These are phyloP conservation scores for Allacma fusca DNA, from an alignment of 2,888 invertebrate species.

Conservation along the genomic window DNA sequence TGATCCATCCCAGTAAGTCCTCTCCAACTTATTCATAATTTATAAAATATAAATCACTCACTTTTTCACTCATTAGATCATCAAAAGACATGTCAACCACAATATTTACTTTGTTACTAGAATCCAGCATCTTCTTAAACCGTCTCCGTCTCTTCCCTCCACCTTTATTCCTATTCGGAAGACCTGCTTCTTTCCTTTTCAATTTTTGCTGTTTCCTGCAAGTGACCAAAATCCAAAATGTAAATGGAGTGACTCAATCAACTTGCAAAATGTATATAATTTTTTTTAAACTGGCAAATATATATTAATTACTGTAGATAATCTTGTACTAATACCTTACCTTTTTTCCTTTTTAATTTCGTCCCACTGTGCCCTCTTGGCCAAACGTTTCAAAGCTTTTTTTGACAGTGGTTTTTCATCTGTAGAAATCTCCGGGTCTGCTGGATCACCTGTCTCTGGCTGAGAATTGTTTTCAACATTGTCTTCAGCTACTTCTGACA, in stretches of 20 bases:
- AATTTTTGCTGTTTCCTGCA: conserved; percentile 34
- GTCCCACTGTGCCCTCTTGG: background rate
- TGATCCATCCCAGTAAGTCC: too few species aligned
- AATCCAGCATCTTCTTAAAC: conserved; percentile 73
- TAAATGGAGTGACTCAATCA: too few species aligned
- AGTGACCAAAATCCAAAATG: background rate
- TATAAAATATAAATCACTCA: too few species aligned
- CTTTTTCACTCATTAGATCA: conserved; percentile 84
- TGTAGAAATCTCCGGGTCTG: too few species aligned
- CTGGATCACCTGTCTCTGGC: background rate
- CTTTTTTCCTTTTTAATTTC: background rate
- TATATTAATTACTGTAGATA: background rate
- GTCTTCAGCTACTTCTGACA: background rate
- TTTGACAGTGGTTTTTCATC: background rate
- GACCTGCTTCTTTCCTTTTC: conserved; percentile 32
- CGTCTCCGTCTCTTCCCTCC: conserved; percentile 47
- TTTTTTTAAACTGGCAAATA: too few species aligned
- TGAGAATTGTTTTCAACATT: background rate
- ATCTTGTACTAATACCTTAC: background rate
- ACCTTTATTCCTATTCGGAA: conserved; percentile 41
- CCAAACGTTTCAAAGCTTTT: background rate
- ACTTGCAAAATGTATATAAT: too few species aligned
- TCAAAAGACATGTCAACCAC: conserved; percentile 92
- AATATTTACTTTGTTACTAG: conserved; percentile 75
- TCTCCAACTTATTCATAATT: too few species aligned